phyloP scores from a whole-genome alignment of 2,113 vertebrate genomes.

The Pterocles burchelli region DNA sequence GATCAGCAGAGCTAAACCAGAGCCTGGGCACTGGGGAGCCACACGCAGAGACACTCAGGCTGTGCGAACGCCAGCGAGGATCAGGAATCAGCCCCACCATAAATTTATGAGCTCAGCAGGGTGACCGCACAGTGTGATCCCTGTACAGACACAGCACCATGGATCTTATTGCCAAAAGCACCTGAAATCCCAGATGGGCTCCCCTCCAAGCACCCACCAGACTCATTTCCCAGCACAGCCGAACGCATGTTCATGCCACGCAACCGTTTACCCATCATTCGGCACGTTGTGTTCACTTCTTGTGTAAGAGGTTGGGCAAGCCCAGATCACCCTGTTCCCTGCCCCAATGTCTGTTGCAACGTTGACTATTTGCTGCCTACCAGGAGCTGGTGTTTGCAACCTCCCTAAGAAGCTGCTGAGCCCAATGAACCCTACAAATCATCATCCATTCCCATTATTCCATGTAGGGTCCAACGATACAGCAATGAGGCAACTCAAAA shows the following conservation, averaged over 20 bases:
- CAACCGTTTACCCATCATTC: accelerated
- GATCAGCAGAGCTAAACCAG: neutral
- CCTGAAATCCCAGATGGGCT: neutral
- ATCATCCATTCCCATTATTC: neutral
- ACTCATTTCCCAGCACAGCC: accelerated
- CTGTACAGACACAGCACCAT: accelerated
- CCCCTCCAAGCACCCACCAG: neutral
- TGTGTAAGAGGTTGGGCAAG: neutral
- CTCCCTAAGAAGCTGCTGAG: neutral
- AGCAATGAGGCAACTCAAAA: neutral
- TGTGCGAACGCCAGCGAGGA: neutral
- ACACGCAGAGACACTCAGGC: neutral
- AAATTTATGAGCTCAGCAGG: neutral
- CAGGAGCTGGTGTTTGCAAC: accelerated
- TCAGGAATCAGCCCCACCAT: accelerated
- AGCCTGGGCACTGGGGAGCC: neutral
- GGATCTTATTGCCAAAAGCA: neutral
- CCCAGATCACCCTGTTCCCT: neutral
- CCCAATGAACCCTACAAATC: neutral
- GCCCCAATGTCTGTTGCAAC: neutral
- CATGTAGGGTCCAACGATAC: accelerated
- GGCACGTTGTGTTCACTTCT: neutral
- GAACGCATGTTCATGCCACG: accelerated
- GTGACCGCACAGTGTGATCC: accelerated
- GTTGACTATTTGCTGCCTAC: neutral